A percentile compares a stretch with the other conserved stretches of the same genome.
Conservation (phyloP, 1,140 invertebrate species). For the Heliconius hermathena region DNA sequence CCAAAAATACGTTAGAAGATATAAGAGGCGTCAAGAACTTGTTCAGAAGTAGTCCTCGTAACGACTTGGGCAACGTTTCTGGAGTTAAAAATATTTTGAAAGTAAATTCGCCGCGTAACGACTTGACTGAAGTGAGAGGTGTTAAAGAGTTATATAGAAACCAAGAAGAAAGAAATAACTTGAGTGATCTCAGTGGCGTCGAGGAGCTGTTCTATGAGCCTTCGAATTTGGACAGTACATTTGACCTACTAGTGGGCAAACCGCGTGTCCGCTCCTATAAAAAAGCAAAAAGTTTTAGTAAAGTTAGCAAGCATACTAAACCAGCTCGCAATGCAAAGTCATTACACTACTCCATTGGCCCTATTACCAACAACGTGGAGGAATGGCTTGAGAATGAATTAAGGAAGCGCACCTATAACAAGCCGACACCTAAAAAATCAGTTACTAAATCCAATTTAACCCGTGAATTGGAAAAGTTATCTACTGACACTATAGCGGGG, state of each 20-base stretch:
- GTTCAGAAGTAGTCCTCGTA: slow-evolving; percentile 52
- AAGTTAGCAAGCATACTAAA: slow-evolving; percentile 37
- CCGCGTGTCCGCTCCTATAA: slow-evolving; percentile 55
- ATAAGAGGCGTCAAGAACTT: slow-evolving; percentile 66
- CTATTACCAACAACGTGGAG: slow-evolving; percentile 55
- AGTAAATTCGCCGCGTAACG: slow-evolving; percentile 55
- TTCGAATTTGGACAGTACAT: slow-evolving; percentile 47
- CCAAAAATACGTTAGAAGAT: slow-evolving; percentile 65
- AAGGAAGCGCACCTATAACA: slow-evolving; percentile 39
- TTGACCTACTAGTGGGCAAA: slow-evolving; percentile 60
- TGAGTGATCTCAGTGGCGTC: slow-evolving; percentile 60
- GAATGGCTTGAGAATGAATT: slow-evolving; percentile 62
- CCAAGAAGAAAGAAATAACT: slow-evolving; percentile 38
- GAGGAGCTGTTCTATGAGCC: slow-evolving; percentile 56
- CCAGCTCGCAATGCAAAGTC: slow-evolving; percentile 44
- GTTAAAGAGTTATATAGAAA: slow-evolving; percentile 61
- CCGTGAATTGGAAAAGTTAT: slow-evolving; percentile 50
- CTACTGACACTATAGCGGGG: slow-evolving; percentile 55
- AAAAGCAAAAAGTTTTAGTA: slow-evolving; percentile 52
- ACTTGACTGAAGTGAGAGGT: slow-evolving; percentile 63
- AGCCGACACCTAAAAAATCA: slow-evolving; percentile 31
- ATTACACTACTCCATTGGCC: slow-evolving; percentile 48
- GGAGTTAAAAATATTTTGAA: slow-evolving; percentile 61
- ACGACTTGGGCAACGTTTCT: slow-evolving; percentile 65
- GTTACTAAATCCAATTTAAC: slow-evolving; percentile 37